Evolutionary conservation across 2,113 vertebrate genomes (phyloP).

Genomic region (Carettochelys insculpta): DNA sequence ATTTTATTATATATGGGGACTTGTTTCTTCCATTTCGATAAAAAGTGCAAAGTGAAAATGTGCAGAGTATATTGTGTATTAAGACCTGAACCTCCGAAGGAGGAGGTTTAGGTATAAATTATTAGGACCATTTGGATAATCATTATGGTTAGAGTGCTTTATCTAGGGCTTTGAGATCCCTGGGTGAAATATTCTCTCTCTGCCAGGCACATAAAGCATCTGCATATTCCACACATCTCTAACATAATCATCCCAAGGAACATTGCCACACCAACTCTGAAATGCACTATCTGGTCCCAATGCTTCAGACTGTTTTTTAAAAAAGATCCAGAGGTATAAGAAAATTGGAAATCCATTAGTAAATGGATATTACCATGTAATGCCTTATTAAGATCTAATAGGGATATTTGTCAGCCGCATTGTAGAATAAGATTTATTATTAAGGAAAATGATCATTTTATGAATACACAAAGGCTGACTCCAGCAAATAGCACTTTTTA

Average conservation of each 20-base stretch:
- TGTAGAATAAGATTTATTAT: neutral
- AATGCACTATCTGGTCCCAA: neutral
- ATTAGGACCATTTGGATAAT: neutral
- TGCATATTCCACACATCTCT: neutral
- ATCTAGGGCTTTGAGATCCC: rapidly evolving
- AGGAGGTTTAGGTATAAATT: neutral
- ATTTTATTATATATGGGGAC: no score
- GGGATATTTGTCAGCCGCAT: neutral
- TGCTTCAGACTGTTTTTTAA: no score
- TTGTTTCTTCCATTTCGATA: neutral
- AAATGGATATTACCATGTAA: neutral
- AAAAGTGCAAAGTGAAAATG: neutral
- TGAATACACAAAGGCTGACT: neutral
- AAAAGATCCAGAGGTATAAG: no score
- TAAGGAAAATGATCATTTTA: neutral
- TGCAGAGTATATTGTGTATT: neutral
- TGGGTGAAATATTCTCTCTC: neutral
- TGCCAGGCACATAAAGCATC: neutral
- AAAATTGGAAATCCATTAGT: neutral
- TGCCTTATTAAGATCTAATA: neutral
- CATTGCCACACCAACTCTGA: neutral
- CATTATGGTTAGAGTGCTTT: neutral
- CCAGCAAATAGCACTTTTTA: neutral
- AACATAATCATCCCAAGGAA: neutral
- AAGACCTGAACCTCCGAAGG: neutral